Base-by-base conservation (phyloP, 2,888 invertebrate species). In the Horisme vitalbata region DNA sequence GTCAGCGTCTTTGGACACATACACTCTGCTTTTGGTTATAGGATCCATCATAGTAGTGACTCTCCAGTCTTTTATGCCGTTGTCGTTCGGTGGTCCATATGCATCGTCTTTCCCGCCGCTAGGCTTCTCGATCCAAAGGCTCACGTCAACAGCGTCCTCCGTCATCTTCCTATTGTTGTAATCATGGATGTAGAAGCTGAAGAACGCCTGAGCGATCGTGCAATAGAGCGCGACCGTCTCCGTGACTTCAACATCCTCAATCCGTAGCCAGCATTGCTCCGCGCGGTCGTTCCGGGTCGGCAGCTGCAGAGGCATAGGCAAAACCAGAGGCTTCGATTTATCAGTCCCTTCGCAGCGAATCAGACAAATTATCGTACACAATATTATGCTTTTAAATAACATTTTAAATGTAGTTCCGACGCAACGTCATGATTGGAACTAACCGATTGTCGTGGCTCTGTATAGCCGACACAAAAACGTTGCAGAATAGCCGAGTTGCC, bases 381-480 rank as follows among this genome's bases (percentile, higher is more conserved):
- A 75, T 59, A 55, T 71, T 35, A 58, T 9, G 35, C 44, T 26
- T 45, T n/a, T 55, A 59, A 78, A 58, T 76, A 86, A 85, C 88
- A 88, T 88, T 87, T 86, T 88, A 79, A 75, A 75, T 79, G 87
- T 85, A 68, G 68, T 68, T 64, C 68, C 66, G 61, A 54, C 62
- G 34, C 81, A 69, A 66, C 75, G 79, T 73, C 84, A 87, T 87
- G 78, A 72, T 82, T 72, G 72, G 59, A 75, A 88, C 87, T 89
- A 75, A 79, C 55, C 63, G 75, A 63, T 63, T 64, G 75, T 72
- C 68, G 75, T 74, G 77, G 67, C 61, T 64, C 64, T 68, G 63
- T 70, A 65, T 64, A 63, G 62, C 64, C 61, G 65, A 64, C 57
- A 63, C 68, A 76, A 79, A 79, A 77, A 76, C 75, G 70, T 68